These are phyloP conservation scores for Dysmachus trigonus DNA, from an alignment of 2,888 invertebrate genomes.

Conservation along the genomic window DNA sequence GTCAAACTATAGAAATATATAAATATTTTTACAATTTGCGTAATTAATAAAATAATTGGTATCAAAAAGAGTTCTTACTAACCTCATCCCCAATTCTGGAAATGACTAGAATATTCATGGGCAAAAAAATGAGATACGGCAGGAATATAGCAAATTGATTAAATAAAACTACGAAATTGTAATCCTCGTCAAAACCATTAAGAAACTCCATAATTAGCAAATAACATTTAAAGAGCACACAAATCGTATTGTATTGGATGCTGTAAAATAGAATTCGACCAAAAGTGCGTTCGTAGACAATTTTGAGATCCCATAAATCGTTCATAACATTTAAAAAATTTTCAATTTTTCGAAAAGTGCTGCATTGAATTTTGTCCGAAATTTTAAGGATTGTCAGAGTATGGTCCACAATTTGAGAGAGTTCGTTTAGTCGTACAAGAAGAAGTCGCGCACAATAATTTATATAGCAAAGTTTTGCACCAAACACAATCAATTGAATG, in stretches of 20 bases:
- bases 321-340: slow-evolving; percentile 33
- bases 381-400: not conserved
- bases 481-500: slow-evolving; percentile 35
- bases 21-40: too few relatives aligned
- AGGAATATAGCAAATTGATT: slow-evolving; percentile 28
- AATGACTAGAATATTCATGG: slow-evolving; percentile 31
- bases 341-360: not conserved
- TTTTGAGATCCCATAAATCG: slow-evolving; percentile 38
- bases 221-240: slow-evolving; percentile 40
- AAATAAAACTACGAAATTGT: slow-evolving; percentile 8
- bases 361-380: not conserved
- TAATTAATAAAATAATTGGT: not conserved
- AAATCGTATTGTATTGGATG: slow-evolving; percentile 39
- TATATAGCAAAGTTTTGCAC: slow-evolving; percentile 39
- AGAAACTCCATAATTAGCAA: slow-evolving; percentile 27
- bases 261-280: slow-evolving; percentile 43
- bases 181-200: slow-evolving; percentile 17
- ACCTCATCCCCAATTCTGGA: slow-evolving; percentile 20
- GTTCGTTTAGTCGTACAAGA: not conserved
- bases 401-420: not conserved
- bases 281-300: slow-evolving; percentile 24
- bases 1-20: slow-evolving; percentile 4
- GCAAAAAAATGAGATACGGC: slow-evolving; percentile 37
- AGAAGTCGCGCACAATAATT: slow-evolving; percentile 40
- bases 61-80: not conserved